Conservation (phyloP, 2,797 vertebrate species). For the Coluber constrictor region DNA sequence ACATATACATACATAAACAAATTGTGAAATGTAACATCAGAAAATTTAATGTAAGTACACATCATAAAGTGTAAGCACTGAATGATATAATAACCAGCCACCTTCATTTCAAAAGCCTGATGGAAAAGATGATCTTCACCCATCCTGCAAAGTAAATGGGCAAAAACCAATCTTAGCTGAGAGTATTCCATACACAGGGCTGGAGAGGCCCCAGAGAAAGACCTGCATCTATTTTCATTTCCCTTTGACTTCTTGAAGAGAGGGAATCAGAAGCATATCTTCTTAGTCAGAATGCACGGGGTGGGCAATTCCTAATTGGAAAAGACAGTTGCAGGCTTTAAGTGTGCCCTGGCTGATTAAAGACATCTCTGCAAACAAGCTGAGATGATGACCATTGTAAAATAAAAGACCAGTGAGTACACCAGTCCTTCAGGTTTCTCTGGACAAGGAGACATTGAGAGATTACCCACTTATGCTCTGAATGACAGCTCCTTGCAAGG, state of each 20-base stretch:
- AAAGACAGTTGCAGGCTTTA: background rate
- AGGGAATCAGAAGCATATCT: background rate
- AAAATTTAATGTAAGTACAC: too few species aligned
- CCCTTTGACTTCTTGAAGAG: background rate
- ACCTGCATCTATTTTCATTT: background rate
- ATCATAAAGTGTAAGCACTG: background rate
- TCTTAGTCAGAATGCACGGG: background rate
- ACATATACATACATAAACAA: too few species aligned
- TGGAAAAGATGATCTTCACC: background rate
- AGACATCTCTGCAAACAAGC: background rate
- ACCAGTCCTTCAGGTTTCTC: too few species aligned
- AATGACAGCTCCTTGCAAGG: too few species aligned
- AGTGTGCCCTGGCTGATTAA: background rate
- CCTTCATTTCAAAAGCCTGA: background rate
- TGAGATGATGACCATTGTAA: background rate
- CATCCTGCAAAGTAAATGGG: too few species aligned
- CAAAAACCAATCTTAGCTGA: background rate
- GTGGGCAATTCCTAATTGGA: background rate
- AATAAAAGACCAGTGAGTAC: too few species aligned
- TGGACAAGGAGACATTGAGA: too few species aligned
- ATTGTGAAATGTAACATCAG: too few species aligned
- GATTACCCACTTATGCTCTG: too few species aligned
- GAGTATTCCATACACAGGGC: background rate
- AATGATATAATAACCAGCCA: background rate
- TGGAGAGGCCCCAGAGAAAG: background rate